Evolutionary conservation across 2,888 invertebrate genomes (phyloP), one percentile per base, ranked within the genome.

Genomic region (Noctua janthina): DNA sequence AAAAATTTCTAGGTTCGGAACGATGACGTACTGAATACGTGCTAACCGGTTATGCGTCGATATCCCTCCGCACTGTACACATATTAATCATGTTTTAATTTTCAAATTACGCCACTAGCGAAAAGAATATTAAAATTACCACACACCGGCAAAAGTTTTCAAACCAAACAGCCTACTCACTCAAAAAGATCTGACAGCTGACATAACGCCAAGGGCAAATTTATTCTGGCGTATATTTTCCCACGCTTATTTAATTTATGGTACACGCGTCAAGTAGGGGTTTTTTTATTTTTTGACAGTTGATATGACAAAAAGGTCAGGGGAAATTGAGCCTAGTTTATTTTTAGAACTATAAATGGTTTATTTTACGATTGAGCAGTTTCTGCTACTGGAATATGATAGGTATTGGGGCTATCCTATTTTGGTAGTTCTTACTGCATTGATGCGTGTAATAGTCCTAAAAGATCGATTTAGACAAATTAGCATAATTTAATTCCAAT

Each of bases 231-330:
- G 17, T 64, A 13, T 39, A 39, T 69, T 71, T 79, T 78, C 71
- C 29, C 66, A 79, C 79, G 56, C 71, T 10, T 35, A 76, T 35
- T 39, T 76, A n/a, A 59, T 59, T 59, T 59, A 59, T n/a, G 56
- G 56, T 11, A 17, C 29, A 29, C 23, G 23, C 20, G 67, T 23
- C 23, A 43, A 49, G 23, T 13, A 15, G 2, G 7, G 13, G 10
- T 67, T 39, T 11, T 20, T 23, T 29, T 64, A 54, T 15, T 79
- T 1, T 56, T 59, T 80, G 80, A 80, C 80, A 72, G 49, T 43
- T 72, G 29, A 68, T 54, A 56, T 29, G 20, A 46, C 20, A n/a
- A 64, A 59, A 64, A 74, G 74, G 68, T 51, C 54, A 39, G 1
- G 39, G 15, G 74, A 62, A 54, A 74, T 74, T 64, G 62, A 51